phyloP scores from a whole-genome alignment of 2,888 invertebrate species.

The Minunthozetes semirufus region DNA sequence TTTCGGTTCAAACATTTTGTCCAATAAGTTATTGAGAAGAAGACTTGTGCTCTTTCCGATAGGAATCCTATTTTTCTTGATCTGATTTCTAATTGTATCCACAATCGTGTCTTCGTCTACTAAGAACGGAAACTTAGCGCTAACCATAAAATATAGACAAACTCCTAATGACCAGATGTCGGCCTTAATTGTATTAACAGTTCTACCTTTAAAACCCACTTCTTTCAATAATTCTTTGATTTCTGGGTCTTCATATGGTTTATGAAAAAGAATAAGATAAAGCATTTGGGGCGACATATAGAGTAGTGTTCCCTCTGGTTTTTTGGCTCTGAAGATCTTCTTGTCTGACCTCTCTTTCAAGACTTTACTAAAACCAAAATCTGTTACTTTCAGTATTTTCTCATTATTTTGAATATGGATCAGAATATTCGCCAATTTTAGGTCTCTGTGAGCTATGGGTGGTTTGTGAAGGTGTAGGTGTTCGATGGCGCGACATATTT shows the following conservation, averaged over 20 bases:
- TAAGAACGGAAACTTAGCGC: constrained; percentile 57
- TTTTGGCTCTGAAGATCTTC: background rate
- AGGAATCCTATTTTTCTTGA: constrained; percentile 44
- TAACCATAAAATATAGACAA: constrained; percentile 51
- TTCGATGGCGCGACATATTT: background rate
- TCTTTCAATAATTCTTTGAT: background rate
- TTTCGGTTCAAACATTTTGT: background rate
- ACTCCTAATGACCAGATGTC: constrained; percentile 60
- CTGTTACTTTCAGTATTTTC: background rate
- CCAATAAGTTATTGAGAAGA: background rate
- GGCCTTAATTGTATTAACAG: constrained; percentile 61
- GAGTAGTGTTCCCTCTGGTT: background rate
- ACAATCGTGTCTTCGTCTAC: constrained; percentile 59
- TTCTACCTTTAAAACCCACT: background rate
- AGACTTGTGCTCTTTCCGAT: background rate
- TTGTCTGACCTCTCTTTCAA: background rate
- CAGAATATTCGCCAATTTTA: background rate
- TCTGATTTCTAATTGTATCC: constrained; percentile 59
- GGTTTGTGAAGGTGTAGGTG: background rate
- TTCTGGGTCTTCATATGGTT: background rate
- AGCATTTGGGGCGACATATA: constrained; percentile 5
- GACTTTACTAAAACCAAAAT: background rate
- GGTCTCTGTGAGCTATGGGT: background rate
- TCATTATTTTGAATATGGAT: background rate
- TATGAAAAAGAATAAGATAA: background rate